Conservation (phyloP, 2,888 invertebrate genomes). For the Penaeus monodon region DNA sequence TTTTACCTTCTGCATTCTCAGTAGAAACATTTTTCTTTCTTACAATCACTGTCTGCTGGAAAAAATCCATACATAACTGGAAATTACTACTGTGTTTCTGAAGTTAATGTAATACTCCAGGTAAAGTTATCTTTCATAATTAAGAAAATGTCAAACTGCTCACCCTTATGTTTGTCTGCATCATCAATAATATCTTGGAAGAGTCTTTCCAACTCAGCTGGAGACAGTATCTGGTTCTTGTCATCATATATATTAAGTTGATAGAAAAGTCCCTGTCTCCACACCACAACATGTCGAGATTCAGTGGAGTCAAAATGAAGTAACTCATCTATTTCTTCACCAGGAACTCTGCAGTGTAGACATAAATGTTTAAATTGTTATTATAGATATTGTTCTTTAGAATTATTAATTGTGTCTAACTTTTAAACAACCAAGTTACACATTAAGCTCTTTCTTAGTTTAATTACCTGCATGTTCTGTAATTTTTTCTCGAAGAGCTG, state of each 20-base stretch:
- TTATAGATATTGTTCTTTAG: too few species aligned
- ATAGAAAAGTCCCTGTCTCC: conserved; percentile 71
- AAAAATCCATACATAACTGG: too few species aligned
- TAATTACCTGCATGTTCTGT: not conserved
- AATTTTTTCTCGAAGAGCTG: not conserved
- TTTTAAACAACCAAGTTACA: too few species aligned
- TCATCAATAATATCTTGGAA: conserved; percentile 71
- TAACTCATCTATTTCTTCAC: conserved; percentile 70
- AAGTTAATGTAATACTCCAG: too few species aligned
- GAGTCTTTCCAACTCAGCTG: conserved; percentile 69
- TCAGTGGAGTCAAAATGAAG: conserved; percentile 69
- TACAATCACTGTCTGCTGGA: too few species aligned
- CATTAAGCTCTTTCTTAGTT: too few species aligned
- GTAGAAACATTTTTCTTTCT: too few species aligned
- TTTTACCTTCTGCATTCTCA: too few species aligned
- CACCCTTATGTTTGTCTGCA: conserved; percentile 69
- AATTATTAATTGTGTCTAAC: too few species aligned
- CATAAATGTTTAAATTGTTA: not conserved
- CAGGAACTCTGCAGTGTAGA: conserved; percentile 69
- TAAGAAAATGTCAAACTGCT: not conserved
- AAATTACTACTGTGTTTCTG: too few species aligned
- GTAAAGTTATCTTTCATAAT: not conserved
- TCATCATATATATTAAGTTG: conserved; percentile 70
- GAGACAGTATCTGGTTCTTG: conserved; percentile 69
- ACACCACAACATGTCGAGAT: conserved; percentile 71